Percentiles rank a stretch among this genome's conserved stretches.
Evolutionary conservation across 2,797 vertebrate genomes (phyloP).

Genomic region (Pitangus sulphuratus): DNA sequence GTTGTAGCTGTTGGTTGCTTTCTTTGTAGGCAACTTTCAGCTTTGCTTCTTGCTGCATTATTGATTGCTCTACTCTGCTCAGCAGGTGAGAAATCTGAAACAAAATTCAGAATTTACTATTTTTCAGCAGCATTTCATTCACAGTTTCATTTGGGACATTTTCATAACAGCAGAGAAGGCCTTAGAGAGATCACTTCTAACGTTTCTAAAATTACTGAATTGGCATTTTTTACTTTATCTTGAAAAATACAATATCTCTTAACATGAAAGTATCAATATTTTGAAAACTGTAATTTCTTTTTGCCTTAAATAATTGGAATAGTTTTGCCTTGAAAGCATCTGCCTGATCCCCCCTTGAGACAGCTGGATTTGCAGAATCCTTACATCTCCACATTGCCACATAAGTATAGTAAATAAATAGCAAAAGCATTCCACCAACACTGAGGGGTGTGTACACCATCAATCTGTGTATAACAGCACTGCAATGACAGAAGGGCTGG

Average conservation of each 20-base stretch:
- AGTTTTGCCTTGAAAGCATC: not conserved
- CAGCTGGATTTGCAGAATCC: not conserved
- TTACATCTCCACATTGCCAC: not conserved
- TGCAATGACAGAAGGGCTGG: not conserved
- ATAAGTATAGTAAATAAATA: not conserved
- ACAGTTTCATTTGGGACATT: not conserved
- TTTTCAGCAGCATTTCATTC: not conserved
- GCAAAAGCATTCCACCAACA: not conserved
- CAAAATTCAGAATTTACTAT: not conserved
- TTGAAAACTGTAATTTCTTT: not conserved
- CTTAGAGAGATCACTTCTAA: not conserved
- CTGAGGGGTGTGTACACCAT: not conserved
- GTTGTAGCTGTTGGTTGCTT: slow-evolving; percentile 79
- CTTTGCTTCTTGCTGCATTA: slow-evolving; percentile 79
- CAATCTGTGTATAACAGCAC: not conserved
- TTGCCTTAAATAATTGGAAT: not conserved
- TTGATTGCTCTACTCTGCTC: slow-evolving; percentile 78
- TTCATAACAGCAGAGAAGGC: not conserved
- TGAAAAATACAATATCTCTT: not conserved
- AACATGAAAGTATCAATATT: not conserved
- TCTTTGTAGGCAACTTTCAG: slow-evolving; percentile 78
- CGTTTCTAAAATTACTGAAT: not conserved
- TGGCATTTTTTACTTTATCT: not conserved
- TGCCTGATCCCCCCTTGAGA: not conserved
- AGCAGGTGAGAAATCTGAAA: slow-evolving; percentile 80